Evolutionary conservation across 2,888 invertebrate species (phyloP).

Genomic region (Plebejus melissa): DNA sequence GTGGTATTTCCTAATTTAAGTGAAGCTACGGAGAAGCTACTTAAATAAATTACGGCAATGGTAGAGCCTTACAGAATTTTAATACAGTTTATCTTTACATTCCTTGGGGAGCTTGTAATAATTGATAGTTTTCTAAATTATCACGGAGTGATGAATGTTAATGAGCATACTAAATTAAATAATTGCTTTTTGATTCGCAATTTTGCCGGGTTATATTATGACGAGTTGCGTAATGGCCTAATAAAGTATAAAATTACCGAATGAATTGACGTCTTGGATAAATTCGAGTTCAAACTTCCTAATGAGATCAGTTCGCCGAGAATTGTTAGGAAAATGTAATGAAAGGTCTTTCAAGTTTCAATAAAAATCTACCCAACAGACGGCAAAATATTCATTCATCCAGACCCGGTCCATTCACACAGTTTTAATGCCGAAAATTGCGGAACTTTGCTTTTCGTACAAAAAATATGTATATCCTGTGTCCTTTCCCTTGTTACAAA

Average conservation of each 20-base stretch:
- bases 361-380: background rate
- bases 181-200: background rate
- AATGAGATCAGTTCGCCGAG: constrained; percentile 1
- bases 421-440: background rate
- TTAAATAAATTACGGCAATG: background rate
- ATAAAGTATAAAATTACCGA: background rate
- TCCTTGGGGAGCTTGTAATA: background rate
- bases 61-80: background rate
- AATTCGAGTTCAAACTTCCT: constrained; percentile 4
- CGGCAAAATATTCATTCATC: background rate
- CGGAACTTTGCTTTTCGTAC: background rate
- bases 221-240: background rate
- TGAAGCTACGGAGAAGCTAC: too few relatives aligned
- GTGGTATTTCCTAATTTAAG: too few relatives aligned
- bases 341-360: background rate
- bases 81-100: background rate
- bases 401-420: background rate
- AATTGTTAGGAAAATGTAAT: constrained; percentile 12
- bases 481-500: too few relatives aligned
- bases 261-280: background rate
- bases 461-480: background rate
- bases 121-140: background rate
- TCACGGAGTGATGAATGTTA: background rate
- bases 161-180: background rate
- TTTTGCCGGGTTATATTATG: background rate